Conservation (phyloP, 2,888 invertebrate genomes). For the Pardosa pseudoannulata region DNA sequence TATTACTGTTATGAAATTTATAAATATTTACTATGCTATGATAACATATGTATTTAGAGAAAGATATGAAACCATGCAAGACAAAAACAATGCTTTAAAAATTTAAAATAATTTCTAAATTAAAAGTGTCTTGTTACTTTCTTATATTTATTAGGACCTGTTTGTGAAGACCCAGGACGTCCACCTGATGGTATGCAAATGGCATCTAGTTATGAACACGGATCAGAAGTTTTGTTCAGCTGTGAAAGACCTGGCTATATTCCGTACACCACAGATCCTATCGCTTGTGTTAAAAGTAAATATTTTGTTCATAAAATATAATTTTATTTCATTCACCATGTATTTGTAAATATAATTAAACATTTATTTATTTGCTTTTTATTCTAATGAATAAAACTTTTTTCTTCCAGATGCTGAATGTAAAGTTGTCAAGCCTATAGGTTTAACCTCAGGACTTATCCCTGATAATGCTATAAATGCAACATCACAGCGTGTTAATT, state of each 20-base stretch:
- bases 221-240: slow-evolving; percentile 92
- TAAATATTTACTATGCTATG: no score
- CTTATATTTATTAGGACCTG: slow-evolving; percentile 83
- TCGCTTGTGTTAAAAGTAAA: slow-evolving; percentile 85
- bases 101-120: no score
- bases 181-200: slow-evolving; percentile 94
- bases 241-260: slow-evolving; percentile 95
- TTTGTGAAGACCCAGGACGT: slow-evolving; percentile 95
- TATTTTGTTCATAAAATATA: no score
- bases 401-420: slow-evolving; percentile 88
- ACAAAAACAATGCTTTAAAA: no score
- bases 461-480: slow-evolving; percentile 97
- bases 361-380: background rate
- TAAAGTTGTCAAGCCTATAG: slow-evolving; percentile 92
- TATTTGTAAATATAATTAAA: no score
- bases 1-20: no score
- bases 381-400: background rate
- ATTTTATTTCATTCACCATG: no score
- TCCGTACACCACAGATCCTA: slow-evolving; percentile 92
- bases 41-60: no score
- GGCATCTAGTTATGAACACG: slow-evolving; percentile 82
- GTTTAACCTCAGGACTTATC: slow-evolving; percentile 92
- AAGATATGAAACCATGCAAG: no score
- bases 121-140: no score
- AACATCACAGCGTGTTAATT: slow-evolving; percentile 86